Conservation (phyloP, 1,140 invertebrate species). For the Cydia fagiglandana region DNA sequence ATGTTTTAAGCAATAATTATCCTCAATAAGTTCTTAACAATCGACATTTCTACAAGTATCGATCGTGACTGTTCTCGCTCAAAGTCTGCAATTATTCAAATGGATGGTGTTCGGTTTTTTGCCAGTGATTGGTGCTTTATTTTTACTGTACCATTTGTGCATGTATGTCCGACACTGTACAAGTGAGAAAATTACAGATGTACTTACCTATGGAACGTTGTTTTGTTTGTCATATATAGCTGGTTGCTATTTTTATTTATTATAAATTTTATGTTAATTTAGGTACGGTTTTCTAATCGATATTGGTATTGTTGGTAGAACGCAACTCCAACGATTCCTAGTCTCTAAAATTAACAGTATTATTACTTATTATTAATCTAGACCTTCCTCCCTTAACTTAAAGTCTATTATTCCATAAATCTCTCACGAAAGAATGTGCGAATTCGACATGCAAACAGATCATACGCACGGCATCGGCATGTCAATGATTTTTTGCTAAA, state of each 20-base stretch:
- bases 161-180: background rate
- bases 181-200: background rate
- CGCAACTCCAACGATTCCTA: too few species aligned
- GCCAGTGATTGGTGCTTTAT: background rate
- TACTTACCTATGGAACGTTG: background rate
- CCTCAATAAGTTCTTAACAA: too few species aligned
- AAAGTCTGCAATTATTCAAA: conserved; percentile 1
- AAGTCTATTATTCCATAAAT: background rate
- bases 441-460: background rate
- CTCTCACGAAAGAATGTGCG: too few species aligned
- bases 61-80: background rate
- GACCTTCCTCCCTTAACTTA: too few species aligned
- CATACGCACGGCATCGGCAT: background rate
- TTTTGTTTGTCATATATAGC: background rate
- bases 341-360: too few species aligned
- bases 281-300: too few species aligned
- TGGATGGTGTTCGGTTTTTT: background rate
- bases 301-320: too few species aligned
- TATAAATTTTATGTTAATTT: too few species aligned
- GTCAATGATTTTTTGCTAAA: background rate
- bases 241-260: background rate
- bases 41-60: background rate
- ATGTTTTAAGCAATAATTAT: too few species aligned
- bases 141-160: background rate
- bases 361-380: too few species aligned